These are phyloP conservation scores for Xestia c-nigrum DNA, from an alignment of 2,888 invertebrate species.

Conservation along the genomic window DNA sequence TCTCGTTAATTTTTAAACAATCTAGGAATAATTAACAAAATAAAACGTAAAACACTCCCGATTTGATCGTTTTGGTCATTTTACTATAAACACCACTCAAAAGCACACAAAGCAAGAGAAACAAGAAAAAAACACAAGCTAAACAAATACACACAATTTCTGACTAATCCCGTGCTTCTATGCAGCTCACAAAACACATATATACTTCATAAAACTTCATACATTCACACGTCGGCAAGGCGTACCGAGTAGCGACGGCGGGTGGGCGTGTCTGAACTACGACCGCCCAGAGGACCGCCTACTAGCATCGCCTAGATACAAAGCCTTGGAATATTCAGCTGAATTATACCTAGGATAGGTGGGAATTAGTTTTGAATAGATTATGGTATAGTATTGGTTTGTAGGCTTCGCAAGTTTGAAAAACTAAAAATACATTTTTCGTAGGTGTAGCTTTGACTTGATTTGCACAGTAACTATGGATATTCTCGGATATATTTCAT, in stretches of 20 bases:
- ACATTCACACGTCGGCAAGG: slow-evolving; percentile 62
- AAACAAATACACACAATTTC: slow-evolving; percentile 40
- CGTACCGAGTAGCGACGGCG: slow-evolving; percentile 72
- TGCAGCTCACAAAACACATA: slow-evolving; percentile 62
- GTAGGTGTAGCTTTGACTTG: not conserved
- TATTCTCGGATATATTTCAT: not conserved
- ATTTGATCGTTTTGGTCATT: not conserved
- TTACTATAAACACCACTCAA: not conserved
- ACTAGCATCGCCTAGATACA: slow-evolving; percentile 69
- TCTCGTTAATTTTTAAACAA: not conserved
- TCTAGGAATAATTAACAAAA: not conserved
- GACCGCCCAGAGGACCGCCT: slow-evolving; percentile 86
- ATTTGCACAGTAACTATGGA: not conserved
- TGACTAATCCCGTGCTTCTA: slow-evolving; percentile 38
- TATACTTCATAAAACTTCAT: slow-evolving; percentile 64
- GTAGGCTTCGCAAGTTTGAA: not conserved
- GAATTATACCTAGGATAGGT: slow-evolving; percentile 52
- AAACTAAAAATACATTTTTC: not conserved
- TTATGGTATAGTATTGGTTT: slow-evolving; percentile 16
- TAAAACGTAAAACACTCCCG: not conserved
- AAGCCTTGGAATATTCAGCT: slow-evolving; percentile 69
- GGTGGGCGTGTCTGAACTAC: slow-evolving; percentile 83
- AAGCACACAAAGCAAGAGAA: not conserved
- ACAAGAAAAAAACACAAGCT: not conserved
- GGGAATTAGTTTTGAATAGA: slow-evolving; percentile 54